Percentiles rank a stretch among this genome's conserved stretches.
Evolutionary conservation across 23 tunicate genomes (phyloP).

Genomic region (Halocynthia aurantium): DNA sequence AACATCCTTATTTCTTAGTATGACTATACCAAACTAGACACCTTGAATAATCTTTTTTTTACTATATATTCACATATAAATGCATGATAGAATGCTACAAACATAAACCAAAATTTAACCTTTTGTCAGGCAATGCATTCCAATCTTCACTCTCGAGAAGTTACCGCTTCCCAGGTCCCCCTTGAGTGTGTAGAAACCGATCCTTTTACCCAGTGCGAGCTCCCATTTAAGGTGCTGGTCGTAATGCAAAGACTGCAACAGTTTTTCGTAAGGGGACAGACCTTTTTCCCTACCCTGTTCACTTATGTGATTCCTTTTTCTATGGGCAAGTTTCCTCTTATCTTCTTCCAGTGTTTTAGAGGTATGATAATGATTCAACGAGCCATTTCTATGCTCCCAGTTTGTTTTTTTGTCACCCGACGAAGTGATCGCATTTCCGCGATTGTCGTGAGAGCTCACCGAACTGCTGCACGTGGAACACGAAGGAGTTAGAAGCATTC

Average conservation of each 20-base stretch:
- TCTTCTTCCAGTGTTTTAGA: no score
- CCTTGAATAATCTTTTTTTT: no score
- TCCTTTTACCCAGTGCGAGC: slow-evolving; percentile 62
- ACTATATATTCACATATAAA: background rate
- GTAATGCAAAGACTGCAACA: slow-evolving; percentile 32
- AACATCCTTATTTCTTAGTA: no score
- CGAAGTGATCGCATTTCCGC: no score
- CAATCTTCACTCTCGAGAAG: slow-evolving; percentile 74
- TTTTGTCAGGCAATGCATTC: slow-evolving; percentile 66
- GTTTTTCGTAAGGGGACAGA: slow-evolving; percentile 34
- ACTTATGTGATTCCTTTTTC: no score
- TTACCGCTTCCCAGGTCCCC: slow-evolving; percentile 91
- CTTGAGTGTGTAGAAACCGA: slow-evolving; percentile 68
- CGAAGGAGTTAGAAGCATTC: background rate
- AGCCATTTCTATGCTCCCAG: no score
- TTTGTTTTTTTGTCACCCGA: no score
- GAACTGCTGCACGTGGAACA: slow-evolving; percentile 21
- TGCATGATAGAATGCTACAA: background rate
- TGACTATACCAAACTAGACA: no score
- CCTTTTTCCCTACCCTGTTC: no score
- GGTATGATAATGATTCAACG: no score
- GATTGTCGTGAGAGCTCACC: background rate
- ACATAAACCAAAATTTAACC: slow-evolving; percentile 19
- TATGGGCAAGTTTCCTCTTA: no score
- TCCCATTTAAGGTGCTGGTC: slow-evolving; percentile 49